Evolutionary conservation across 1,140 invertebrate genomes (phyloP).

Genomic region (Caenorhabditis latens): DNA sequence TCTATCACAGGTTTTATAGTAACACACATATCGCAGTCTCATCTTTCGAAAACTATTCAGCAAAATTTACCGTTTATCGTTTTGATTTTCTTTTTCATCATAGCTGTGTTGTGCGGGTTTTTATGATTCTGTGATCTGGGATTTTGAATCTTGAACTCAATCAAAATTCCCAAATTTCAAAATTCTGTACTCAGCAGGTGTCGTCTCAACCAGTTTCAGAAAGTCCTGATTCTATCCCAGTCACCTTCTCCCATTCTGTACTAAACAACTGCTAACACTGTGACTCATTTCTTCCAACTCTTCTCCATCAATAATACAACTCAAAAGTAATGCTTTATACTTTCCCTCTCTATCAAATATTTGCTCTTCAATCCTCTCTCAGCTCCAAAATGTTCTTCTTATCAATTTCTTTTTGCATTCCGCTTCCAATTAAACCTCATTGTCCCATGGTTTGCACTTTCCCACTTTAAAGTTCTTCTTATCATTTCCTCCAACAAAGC

Average conservation of each 20-base stretch:
- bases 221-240: too few species aligned
- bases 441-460: neutral
- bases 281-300: neutral
- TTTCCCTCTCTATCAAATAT: conserved; percentile 20
- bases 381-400: conserved; percentile 42
- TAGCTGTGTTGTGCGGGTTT: too few species aligned
- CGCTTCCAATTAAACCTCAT: conserved; percentile 31
- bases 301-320: neutral
- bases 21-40: too few species aligned
- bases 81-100: too few species aligned
- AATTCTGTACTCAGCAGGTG: too few species aligned
- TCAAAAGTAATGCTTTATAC: neutral
- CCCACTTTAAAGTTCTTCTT: neutral
- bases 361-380: conserved; percentile 32
- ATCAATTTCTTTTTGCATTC: conserved; percentile 2
- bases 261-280: neutral
- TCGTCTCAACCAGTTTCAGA: too few species aligned
- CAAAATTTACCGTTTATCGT: too few species aligned
- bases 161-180: too few species aligned
- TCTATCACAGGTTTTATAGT: too few species aligned
- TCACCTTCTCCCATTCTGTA: neutral
- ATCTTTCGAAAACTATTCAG: too few species aligned
- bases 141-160: too few species aligned
- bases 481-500: neutral
- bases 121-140: too few species aligned